phyloP scores from a whole-genome alignment of 2,888 invertebrate genomes.

The Strigamia transsilvanica region DNA sequence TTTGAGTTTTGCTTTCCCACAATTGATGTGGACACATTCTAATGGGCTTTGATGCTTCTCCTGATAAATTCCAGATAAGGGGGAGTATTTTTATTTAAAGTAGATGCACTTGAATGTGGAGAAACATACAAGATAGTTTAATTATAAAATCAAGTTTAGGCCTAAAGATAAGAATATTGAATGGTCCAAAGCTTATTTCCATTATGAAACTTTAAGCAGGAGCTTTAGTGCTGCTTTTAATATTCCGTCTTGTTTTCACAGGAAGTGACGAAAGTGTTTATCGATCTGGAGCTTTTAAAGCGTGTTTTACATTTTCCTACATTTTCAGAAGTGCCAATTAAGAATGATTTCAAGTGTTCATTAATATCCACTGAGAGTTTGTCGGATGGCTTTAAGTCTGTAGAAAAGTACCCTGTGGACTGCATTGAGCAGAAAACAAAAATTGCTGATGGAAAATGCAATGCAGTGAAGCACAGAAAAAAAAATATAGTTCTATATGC shows the following conservation, averaged over 20 bases:
- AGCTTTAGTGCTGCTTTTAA: neutral
- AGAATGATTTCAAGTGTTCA: neutral
- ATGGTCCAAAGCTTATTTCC: neutral
- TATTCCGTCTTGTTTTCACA: neutral
- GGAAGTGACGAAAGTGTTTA: conserved; percentile 7
- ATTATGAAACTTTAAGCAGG: neutral
- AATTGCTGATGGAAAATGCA: neutral
- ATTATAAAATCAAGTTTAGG: neutral
- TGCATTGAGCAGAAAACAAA: no score
- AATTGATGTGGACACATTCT: conserved; percentile 37
- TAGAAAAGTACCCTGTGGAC: no score
- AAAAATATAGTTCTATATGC: no score
- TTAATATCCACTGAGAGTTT: no score
- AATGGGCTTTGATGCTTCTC: conserved; percentile 3
- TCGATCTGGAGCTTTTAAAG: conserved; percentile 7
- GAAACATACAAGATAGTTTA: neutral
- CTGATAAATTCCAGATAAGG: conserved; percentile 33
- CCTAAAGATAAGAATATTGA: neutral
- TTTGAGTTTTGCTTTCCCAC: neutral
- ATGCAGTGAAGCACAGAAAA: neutral
- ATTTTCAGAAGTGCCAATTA: conserved; percentile 7
- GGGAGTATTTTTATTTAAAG: conserved; percentile 11
- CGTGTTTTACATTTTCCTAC: neutral
- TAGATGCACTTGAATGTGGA: neutral
- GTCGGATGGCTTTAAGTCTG: neutral